These are phyloP conservation scores for Drosophila pseudotalamancana DNA, from an alignment of 2,888 invertebrate species.

Conservation along the genomic window DNA sequence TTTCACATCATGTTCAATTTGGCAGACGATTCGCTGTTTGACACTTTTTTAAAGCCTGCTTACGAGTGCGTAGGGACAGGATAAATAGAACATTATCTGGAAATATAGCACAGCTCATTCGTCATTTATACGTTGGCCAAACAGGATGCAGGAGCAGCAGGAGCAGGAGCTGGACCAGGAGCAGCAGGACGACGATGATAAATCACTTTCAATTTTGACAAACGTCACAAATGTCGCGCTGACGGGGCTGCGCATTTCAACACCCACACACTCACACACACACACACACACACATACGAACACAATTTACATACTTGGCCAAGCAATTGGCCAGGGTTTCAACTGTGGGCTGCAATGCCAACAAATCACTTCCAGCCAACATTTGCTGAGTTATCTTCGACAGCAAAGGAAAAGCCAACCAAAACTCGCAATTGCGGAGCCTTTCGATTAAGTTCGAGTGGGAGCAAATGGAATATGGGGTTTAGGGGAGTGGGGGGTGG, in stretches of 20 bases:
- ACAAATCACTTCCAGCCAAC: conserved; percentile 61
- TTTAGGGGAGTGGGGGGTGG: neutral
- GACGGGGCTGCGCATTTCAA: conserved; percentile 49
- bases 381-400: conserved; percentile 54
- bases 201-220: conserved; percentile 78
- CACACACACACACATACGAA: conserved; percentile 10
- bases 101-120: conserved; percentile 43
- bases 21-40: conserved; percentile 39
- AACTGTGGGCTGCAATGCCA: conserved; percentile 31
- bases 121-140: conserved; percentile 34
- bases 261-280: conserved; percentile 28
- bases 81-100: conserved; percentile 45
- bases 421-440: neutral
- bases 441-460: conserved; percentile 18
- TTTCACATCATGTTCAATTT: conserved; percentile 61
- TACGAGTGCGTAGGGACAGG: neutral
- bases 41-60: conserved; percentile 48
- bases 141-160: neutral
- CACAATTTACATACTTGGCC: conserved; percentile 60
- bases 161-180: neutral
- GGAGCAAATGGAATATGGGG: neutral
- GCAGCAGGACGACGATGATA: conserved; percentile 53
- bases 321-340: conserved; percentile 48
- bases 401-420: conserved; percentile 1
- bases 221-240: conserved; percentile 70